Evolutionary conservation across 1,140 invertebrate species (phyloP).

Genomic region (Chelonus insularis): DNA sequence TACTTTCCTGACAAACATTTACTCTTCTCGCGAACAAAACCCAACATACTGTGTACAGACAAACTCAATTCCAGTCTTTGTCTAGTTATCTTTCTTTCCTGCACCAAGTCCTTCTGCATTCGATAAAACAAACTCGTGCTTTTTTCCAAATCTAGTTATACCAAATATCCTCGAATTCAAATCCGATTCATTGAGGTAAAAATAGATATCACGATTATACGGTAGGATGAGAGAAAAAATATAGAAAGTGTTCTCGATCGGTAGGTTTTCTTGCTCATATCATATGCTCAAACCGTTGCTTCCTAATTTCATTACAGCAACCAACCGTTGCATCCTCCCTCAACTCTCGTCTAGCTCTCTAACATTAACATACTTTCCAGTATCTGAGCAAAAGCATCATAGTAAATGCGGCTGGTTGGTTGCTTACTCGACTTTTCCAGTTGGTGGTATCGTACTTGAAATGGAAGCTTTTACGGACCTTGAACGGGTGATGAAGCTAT

Average conservation of each 20-base stretch:
- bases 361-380: slow-evolving; percentile 18
- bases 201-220: not conserved
- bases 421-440: slow-evolving; percentile 4
- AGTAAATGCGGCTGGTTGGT: slow-evolving; percentile 9
- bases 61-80: slow-evolving; percentile 1
- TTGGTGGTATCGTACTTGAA: not conserved
- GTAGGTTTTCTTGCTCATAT: not conserved
- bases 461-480: not conserved
- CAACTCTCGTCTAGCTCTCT: not conserved
- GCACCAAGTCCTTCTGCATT: not conserved
- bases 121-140: slow-evolving; percentile 1
- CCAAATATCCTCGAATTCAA: not conserved
- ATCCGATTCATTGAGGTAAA: not conserved
- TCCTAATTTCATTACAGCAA: slow-evolving; percentile 1
- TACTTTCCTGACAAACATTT: slow-evolving; percentile 18
- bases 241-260: not conserved
- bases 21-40: slow-evolving; percentile 6
- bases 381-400: slow-evolving; percentile 16
- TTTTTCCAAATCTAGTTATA: not conserved
- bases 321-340: not conserved
- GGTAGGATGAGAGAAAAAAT: not conserved
- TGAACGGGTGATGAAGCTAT: not conserved
- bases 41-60: not conserved
- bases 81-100: not conserved
- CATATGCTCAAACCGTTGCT: not conserved